A percentile compares a stretch with the other conserved stretches of the same genome.
Conservation (phyloP, 1,140 invertebrate genomes). For the Colletes latitarsis region DNA sequence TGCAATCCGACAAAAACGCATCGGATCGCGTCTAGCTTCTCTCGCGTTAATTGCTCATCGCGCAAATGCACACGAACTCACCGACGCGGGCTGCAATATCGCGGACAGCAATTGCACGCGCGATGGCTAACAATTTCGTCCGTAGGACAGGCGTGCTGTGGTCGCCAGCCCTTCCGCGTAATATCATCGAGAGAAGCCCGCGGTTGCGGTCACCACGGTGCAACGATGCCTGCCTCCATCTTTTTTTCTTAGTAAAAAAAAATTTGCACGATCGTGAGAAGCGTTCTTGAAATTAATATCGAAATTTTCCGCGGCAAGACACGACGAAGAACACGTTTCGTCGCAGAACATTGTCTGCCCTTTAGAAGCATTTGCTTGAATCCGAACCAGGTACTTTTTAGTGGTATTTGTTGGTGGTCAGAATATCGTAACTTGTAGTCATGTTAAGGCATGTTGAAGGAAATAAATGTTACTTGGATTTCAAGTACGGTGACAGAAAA, state of each 20-base stretch:
- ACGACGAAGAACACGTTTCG: no score
- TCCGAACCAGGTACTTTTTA: no score
- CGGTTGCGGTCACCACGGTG: conserved; percentile 10
- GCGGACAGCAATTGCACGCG: not conserved
- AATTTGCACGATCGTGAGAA: no score
- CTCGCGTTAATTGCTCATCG: conserved; percentile 29
- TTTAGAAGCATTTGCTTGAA: no score
- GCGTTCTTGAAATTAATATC: no score
- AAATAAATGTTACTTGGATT: no score
- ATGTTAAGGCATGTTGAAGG: no score
- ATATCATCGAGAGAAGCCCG: not conserved
- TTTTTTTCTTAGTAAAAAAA: conserved; percentile 28
- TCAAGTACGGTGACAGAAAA: no score
- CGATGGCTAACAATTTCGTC: not conserved
- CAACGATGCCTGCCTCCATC: conserved; percentile 33
- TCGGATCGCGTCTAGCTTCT: not conserved
- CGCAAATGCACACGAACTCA: not conserved
- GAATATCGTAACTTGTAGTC: no score
- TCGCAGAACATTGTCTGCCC: no score
- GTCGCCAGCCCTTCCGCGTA: not conserved
- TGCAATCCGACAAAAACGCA: conserved; percentile 1
- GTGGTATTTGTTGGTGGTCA: no score
- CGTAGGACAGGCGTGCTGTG: not conserved
- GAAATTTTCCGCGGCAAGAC: no score
- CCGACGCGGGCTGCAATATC: not conserved